Evolutionary conservation across 2,888 invertebrate genomes (phyloP).

Genomic region (Xestoiulus laeticollis): DNA sequence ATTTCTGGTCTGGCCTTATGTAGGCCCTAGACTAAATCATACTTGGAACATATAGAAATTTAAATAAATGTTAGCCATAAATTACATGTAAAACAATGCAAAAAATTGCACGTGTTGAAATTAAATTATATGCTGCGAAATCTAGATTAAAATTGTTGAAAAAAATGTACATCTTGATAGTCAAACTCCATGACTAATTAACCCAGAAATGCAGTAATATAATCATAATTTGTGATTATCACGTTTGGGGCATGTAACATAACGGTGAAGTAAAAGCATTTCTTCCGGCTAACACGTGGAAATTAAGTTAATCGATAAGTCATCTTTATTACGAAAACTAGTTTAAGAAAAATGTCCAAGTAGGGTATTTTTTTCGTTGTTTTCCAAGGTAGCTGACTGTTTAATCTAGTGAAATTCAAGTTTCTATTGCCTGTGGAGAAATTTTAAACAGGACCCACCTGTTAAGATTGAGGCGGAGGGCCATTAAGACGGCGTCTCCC

Average conservation of each 20-base stretch:
- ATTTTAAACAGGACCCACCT: background rate
- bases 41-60: too few species aligned
- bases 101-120: too few species aligned
- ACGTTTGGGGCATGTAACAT: background rate
- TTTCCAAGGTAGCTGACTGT: conserved; percentile 32
- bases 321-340: background rate
- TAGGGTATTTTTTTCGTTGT: conserved; percentile 27
- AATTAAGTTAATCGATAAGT: background rate
- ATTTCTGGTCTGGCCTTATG: too few species aligned
- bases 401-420: conserved; percentile 8
- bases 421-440: conserved; percentile 39
- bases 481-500: background rate
- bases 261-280: background rate
- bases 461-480: background rate
- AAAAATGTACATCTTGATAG: background rate
- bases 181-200: background rate
- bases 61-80: too few species aligned
- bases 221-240: background rate
- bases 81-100: too few species aligned
- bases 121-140: too few species aligned
- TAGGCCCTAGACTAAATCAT: too few species aligned
- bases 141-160: too few species aligned
- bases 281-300: background rate
- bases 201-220: background rate
- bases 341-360: background rate